Conservation (phyloP, 2,888 invertebrate species). For the Gymnoscelis rufifasciata region DNA sequence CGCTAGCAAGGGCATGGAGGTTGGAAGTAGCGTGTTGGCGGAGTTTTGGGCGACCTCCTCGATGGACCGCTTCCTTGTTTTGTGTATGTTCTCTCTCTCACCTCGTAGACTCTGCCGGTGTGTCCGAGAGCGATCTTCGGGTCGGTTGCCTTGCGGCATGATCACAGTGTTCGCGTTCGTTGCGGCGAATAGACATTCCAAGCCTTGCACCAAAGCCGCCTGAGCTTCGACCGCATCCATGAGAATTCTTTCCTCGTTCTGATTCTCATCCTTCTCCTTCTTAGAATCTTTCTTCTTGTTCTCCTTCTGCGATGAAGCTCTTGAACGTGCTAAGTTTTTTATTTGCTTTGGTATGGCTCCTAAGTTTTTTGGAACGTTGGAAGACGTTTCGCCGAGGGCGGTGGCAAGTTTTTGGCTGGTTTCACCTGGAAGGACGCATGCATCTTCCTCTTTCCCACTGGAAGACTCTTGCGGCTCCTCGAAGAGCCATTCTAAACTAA, state of each 20-base stretch:
- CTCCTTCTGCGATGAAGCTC: constrained; percentile 79
- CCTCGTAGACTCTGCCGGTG: constrained; percentile 65
- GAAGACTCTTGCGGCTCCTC: constrained; percentile 48
- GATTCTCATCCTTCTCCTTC: constrained; percentile 67
- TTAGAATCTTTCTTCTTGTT: constrained; percentile 74
- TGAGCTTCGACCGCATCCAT: constrained; percentile 75
- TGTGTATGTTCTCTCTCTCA: constrained; percentile 64
- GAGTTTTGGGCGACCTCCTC: constrained; percentile 82
- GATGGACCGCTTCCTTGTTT: constrained; percentile 73
- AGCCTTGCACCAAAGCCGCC: constrained; percentile 78
- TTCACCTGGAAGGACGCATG: constrained; percentile 47
- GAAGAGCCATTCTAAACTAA: constrained; percentile 73
- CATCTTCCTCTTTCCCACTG: constrained; percentile 44
- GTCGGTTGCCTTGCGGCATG: constrained; percentile 66
- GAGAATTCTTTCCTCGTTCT: constrained; percentile 62
- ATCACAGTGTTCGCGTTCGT: constrained; percentile 73
- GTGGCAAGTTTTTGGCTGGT: constrained; percentile 54
- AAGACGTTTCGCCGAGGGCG: constrained; percentile 67
- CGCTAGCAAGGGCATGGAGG: constrained; percentile 80
- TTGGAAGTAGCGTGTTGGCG: constrained; percentile 82
- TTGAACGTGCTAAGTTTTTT: constrained; percentile 74
- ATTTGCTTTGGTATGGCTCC: constrained; percentile 86
- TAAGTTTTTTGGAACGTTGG: constrained; percentile 80
- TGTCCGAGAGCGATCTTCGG: constrained; percentile 58
- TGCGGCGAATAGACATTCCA: constrained; percentile 72